These are phyloP conservation scores for Drosophila glabriapex DNA, from an alignment of 2,888 invertebrate species.

Conservation along the genomic window DNA sequence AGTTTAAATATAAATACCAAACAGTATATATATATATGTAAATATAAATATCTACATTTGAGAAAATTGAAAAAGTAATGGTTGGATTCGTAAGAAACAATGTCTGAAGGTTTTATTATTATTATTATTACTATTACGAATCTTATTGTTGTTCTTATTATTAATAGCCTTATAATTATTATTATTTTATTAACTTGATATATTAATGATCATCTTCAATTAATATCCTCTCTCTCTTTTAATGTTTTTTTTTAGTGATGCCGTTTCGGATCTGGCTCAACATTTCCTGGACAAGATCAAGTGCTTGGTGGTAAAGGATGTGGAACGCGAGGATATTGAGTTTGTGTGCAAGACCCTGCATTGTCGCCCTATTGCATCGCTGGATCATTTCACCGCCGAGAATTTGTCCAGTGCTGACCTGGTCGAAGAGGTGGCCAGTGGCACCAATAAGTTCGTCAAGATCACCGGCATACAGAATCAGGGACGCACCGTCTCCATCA, in stretches of 20 bases:
- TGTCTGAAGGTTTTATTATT: too few species aligned
- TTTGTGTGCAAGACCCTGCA: slow-evolving; percentile 98
- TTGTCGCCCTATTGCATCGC: slow-evolving; percentile 98
- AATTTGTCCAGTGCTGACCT: slow-evolving; percentile 96
- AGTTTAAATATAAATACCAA: slow-evolving; percentile 24
- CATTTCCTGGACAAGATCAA: slow-evolving; percentile 99
- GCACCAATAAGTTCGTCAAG: slow-evolving; percentile 96
- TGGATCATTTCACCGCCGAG: slow-evolving; percentile 98
- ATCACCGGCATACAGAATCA: slow-evolving; percentile 94
- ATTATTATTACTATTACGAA: not conserved
- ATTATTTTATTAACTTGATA: not conserved
- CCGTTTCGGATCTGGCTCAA: slow-evolving; percentile 97
- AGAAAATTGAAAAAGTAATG: too few species aligned
- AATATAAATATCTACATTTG: not conserved
- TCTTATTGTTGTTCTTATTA: too few species aligned
- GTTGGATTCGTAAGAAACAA: too few species aligned
- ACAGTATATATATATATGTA: not conserved
- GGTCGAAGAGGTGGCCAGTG: slow-evolving; percentile 96
- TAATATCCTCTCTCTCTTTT: not conserved
- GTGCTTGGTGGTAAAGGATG: slow-evolving; percentile 98
- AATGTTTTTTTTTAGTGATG: slow-evolving; percentile 96
- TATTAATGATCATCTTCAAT: not conserved
- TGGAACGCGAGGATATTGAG: slow-evolving; percentile 99
- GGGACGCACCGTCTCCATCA: slow-evolving; percentile 96
- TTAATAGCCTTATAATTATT: not conserved